These are phyloP conservation scores for Pyrrhia umbra DNA, from an alignment of 2,888 invertebrate genomes.

Conservation along the genomic window DNA sequence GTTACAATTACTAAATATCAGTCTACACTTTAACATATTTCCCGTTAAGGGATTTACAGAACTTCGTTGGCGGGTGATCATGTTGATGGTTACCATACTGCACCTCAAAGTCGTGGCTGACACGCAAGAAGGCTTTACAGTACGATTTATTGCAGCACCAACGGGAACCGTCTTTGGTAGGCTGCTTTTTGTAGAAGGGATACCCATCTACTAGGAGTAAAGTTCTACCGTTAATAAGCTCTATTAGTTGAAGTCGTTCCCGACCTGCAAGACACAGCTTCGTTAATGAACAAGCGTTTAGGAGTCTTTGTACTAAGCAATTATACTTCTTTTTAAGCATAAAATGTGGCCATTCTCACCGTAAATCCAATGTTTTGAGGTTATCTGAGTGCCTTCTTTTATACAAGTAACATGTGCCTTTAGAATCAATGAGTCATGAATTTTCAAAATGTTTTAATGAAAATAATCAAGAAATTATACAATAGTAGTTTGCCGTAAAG, in stretches of 20 bases:
- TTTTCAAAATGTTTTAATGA: constrained; percentile 47
- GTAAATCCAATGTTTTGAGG: neutral
- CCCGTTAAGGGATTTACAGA: constrained; percentile 41
- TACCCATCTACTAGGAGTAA: constrained; percentile 67
- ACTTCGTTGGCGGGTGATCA: constrained; percentile 58
- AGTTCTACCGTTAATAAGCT: constrained; percentile 64
- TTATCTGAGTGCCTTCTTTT: neutral
- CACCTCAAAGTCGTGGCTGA: constrained; percentile 49
- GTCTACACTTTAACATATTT: constrained; percentile 54
- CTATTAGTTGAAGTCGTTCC: constrained; percentile 58
- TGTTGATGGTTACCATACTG: constrained; percentile 43
- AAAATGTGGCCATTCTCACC: neutral
- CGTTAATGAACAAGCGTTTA: neutral
- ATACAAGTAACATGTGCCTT: neutral
- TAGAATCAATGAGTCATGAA: constrained; percentile 21
- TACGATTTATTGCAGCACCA: constrained; percentile 69
- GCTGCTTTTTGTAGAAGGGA: constrained; percentile 67
- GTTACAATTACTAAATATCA: neutral
- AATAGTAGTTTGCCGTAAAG: constrained; percentile 33
- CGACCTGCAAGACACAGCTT: constrained; percentile 29
- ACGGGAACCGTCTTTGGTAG: constrained; percentile 47
- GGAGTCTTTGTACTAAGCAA: no score
- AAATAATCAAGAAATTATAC: constrained; percentile 30
- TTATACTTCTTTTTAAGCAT: neutral
- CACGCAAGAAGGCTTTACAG: constrained; percentile 67